Base-by-base conservation (phyloP, 2,113 vertebrate species). In the Zootoca vivipara region DNA sequence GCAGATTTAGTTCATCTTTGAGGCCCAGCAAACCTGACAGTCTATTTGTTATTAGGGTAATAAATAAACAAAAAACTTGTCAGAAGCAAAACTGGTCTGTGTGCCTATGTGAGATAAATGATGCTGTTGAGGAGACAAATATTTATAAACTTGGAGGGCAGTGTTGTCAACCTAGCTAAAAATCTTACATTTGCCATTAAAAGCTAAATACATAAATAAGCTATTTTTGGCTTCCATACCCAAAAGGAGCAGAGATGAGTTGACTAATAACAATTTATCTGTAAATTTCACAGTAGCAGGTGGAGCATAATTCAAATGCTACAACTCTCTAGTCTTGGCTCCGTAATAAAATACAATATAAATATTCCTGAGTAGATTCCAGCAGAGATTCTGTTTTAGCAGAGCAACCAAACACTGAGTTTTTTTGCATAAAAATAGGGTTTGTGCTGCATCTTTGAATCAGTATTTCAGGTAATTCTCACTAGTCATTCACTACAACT, bases 61-160 rank as follows among this genome's bases (percentile, higher is more conserved):
- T 97, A 97, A 97, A 97, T 97, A 97, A 97, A 96, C 96, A 96
- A 96, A 94, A 95, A 95, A 95, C 95, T 95, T 97, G 96, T 97
- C 96, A 96, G 95, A 96, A 93, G 89, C 3, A 95, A 95, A 96
- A 97, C 95, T 95, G 95, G 95, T 95, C 95, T 89, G 92, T 94
- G 91, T 80, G 95, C 94, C 94, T 96, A 93, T 95, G 93, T 93
- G 96, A 96, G 96, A 97, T 96, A 97, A 97, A 97, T 96, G 96
- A 94, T 95, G 95, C 95, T 88, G 95, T 95, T 95, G 96, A 97
- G 95, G 93, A 97, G 96, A 96, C 96, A 97, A 97, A 97, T 97
- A 97, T 97, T 97, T 97, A 97, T 86, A 0, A 88, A 96, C 90
- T 92, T 96, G 91, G 90, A 94, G 95, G 96, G 88, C 79, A 93